phyloP scores from a whole-genome alignment of 2,888 invertebrate species.

The Athrips mouffetella region DNA sequence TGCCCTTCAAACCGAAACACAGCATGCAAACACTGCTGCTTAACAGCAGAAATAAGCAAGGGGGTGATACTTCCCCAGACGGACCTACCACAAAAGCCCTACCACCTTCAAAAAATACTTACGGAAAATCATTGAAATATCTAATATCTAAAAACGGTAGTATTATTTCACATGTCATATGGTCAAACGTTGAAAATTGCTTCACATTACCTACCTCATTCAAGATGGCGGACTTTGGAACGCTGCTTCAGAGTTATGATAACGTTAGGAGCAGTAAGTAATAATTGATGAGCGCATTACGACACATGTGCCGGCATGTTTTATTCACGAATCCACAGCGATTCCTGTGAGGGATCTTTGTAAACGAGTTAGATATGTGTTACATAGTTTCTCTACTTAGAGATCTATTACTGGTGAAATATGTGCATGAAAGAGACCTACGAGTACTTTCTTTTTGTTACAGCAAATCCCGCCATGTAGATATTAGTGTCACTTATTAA shows the following conservation, averaged over 20 bases:
- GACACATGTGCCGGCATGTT: slow-evolving; percentile 47
- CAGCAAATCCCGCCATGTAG: no score
- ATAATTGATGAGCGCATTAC: slow-evolving; percentile 56
- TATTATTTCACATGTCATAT: background rate
- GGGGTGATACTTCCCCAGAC: no score
- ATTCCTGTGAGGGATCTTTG: background rate
- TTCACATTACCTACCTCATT: background rate
- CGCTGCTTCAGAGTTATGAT: slow-evolving; percentile 29
- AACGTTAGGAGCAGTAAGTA: slow-evolving; percentile 29
- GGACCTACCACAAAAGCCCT: no score
- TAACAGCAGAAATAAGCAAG: no score
- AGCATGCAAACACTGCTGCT: no score
- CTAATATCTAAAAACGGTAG: no score
- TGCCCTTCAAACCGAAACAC: no score
- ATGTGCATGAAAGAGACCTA: no score
- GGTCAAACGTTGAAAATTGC: background rate
- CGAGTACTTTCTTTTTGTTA: no score
- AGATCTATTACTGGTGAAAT: background rate
- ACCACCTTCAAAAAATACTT: no score
- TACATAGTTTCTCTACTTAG: slow-evolving; percentile 7
- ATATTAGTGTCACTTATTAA: background rate
- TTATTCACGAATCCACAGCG: slow-evolving; percentile 36
- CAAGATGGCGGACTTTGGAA: slow-evolving; percentile 15
- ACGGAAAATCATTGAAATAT: no score
- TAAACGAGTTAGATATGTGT: background rate